Base-by-base conservation (phyloP, 2,888 invertebrate species). In the Hypselothyrea guttata region DNA sequence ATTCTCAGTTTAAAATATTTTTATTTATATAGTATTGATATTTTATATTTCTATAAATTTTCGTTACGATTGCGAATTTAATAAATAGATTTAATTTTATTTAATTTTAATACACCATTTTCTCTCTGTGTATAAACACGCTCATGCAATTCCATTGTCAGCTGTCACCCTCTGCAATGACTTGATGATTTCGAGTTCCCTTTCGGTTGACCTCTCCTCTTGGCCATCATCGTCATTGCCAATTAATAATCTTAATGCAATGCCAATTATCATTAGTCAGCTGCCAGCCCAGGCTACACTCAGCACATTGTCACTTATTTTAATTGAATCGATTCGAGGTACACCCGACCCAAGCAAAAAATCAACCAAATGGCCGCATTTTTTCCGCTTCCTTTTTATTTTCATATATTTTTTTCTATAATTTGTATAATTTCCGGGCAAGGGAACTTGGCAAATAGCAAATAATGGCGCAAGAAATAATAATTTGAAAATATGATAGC, bases 231-330 rank as follows among this genome's bases (percentile, higher is more conserved):
- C 54, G 42, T 35, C 31, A 46, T 37, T 45, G 52, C 57, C 59
- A 82, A 82, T 82, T 84, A 82, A 82, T 83, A 75, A 68, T 56
- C 65, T 83, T 84, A 84, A 84, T 84, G 85, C 74, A 73, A 65
- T 68, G 73, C 76, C 85, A 79, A 82, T 82, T 82, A 84, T 73
- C 79, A 71, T 78, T 73, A 78, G 71, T 63, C 59, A 64, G 52
- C 56, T 49, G 44, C 41, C 37, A 18, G 31, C 41, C 22, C 35
- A 44, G 48, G 49, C 51, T 35, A 52, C 56, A 55, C 45, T 61
- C 28, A 35, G 64, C 76, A 57, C 64, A 61, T 73, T 79, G 60
- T 73, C 84, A 79, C 76, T 83, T 83, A 83, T 76, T 79, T 78
- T 83, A 78, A 78, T 83, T 78, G 81, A 83, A 78, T 69, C 73